Evolutionary conservation across 2,888 invertebrate genomes (phyloP).

Genomic region (Merodon equestris): DNA sequence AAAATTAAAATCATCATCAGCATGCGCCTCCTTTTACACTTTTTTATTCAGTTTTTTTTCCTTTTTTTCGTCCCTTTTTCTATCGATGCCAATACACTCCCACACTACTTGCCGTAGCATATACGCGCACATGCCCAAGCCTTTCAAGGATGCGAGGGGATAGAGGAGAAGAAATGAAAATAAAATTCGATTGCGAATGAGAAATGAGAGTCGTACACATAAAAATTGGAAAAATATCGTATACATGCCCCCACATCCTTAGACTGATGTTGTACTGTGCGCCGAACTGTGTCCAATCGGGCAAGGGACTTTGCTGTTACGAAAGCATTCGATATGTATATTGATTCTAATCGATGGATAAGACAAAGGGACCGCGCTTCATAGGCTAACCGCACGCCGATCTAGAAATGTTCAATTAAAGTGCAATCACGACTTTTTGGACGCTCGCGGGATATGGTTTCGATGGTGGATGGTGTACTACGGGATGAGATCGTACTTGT

Average conservation of each 20-base stretch:
- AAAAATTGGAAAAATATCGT: conserved; percentile 55
- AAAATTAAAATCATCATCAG: conserved; percentile 56
- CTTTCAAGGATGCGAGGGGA: conserved; percentile 29
- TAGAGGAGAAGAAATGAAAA: conserved; percentile 23
- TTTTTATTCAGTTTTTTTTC: too few species aligned
- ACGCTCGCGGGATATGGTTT: conserved; percentile 64
- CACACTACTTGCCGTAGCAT: conserved; percentile 32
- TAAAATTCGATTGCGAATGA: conserved; percentile 57
- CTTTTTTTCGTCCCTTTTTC: too few species aligned
- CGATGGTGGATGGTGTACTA: neutral
- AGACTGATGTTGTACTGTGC: neutral
- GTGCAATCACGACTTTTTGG: conserved; percentile 64
- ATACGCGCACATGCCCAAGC: conserved; percentile 35
- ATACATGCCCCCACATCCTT: conserved; percentile 60
- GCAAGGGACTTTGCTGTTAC: conserved; percentile 19
- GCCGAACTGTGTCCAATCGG: conserved; percentile 10
- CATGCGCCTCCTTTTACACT: conserved; percentile 43
- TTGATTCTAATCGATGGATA: conserved; percentile 67
- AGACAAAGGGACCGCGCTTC: conserved; percentile 64
- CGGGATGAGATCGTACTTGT: too few species aligned
- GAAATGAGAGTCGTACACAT: conserved; percentile 48
- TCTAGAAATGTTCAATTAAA: conserved; percentile 68
- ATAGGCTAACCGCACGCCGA: conserved; percentile 59
- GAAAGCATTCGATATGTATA: conserved; percentile 48
- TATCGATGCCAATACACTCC: conserved; percentile 47